Conservation (phyloP, 2,888 invertebrate species). For the Lycophotia porphyrea region DNA sequence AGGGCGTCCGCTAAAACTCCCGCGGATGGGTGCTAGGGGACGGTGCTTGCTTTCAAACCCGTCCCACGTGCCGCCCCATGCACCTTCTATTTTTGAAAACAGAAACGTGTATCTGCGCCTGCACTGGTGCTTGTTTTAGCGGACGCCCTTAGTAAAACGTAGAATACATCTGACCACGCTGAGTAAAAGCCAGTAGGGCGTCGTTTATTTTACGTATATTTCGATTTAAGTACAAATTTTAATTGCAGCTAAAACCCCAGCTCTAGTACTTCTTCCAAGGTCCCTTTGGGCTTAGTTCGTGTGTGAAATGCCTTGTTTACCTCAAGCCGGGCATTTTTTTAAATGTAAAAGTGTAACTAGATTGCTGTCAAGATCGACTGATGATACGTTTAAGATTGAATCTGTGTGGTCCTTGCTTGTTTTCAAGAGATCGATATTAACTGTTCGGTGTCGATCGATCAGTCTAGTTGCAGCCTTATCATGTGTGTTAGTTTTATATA, state of each 20-base stretch:
- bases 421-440: no score
- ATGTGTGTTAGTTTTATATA: constrained; percentile 32
- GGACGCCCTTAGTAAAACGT: neutral
- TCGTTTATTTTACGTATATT: constrained; percentile 21
- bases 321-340: constrained; percentile 10
- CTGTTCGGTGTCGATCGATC: neutral
- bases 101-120: neutral
- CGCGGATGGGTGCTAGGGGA: neutral
- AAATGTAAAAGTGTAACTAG: neutral
- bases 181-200: constrained; percentile 14
- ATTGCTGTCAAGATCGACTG: neutral
- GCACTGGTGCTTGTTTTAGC: neutral
- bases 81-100: neutral
- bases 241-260: constrained; percentile 10
- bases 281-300: neutral
- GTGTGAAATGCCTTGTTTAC: neutral
- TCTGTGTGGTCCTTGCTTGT: neutral
- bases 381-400: neutral
- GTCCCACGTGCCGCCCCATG: neutral
- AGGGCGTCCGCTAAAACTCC: neutral
- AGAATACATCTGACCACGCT: constrained; percentile 45
- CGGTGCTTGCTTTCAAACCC: neutral
- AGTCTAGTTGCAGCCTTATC: constrained; percentile 11
- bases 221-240: constrained; percentile 56
- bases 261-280: neutral